Percentiles rank a stretch among this genome's conserved stretches.
These are phyloP conservation scores for Theristicus caerulescens DNA, from an alignment of 2,113 vertebrate species.

Conservation along the genomic window DNA sequence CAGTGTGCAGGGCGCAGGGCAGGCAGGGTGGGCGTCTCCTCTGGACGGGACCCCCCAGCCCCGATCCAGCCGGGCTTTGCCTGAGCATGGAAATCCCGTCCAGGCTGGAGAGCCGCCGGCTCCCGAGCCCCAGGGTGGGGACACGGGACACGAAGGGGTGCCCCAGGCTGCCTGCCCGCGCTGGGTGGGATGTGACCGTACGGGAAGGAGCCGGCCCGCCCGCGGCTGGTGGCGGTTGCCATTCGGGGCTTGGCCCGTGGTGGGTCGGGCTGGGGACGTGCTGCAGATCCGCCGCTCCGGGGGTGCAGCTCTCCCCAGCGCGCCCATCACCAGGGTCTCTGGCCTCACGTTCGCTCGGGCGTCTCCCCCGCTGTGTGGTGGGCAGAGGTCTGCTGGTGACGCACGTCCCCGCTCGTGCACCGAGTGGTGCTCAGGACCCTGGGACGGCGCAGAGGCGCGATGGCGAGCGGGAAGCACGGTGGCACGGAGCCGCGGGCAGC, in stretches of 20 bases:
- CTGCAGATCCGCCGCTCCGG: background rate
- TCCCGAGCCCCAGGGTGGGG: background rate
- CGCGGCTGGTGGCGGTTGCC: background rate
- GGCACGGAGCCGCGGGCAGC: background rate
- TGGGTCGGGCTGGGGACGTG: background rate
- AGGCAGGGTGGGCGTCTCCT: background rate
- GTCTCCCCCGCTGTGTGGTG: background rate
- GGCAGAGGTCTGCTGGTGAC: background rate
- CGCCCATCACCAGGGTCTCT: background rate
- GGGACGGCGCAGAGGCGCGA: background rate
- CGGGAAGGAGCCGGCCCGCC: background rate
- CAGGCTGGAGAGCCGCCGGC: background rate
- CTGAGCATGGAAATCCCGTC: background rate
- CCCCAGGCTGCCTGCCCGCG: background rate
- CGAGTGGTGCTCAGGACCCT: background rate
- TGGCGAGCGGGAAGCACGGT: background rate
- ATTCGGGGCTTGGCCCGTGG: rapidly evolving
- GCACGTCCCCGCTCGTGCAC: background rate
- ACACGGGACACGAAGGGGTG: background rate
- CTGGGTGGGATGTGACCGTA: background rate
- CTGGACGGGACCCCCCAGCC: background rate
- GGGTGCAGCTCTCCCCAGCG: background rate
- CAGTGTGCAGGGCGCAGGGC: background rate
- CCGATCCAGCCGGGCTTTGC: background rate
- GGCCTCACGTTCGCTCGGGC: background rate